phyloP scores from a whole-genome alignment of 1,140 invertebrate genomes.

The Ctenoplectra terminalis region DNA sequence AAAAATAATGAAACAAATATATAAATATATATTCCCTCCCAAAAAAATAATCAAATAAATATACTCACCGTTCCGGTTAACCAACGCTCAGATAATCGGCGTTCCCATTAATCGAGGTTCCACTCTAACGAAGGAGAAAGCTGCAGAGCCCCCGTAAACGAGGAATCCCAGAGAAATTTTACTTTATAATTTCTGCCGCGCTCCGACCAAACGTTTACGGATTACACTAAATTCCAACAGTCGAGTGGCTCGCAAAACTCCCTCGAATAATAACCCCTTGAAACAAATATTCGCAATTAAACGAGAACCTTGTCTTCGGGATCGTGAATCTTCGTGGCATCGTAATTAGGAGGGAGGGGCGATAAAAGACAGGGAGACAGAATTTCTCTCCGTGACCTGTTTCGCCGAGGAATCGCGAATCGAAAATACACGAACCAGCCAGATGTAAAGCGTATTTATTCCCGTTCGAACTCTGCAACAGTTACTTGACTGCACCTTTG shows the following conservation, averaged over 20 bases:
- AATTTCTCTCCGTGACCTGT: not conserved
- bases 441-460: not conserved
- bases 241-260: not conserved
- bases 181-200: not conserved
- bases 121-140: not conserved
- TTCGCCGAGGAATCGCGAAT: not conserved
- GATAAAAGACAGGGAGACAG: not conserved
- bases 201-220: not conserved
- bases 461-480: not conserved
- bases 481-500: not conserved
- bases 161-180: not conserved
- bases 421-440: not conserved
- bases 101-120: not conserved
- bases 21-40: no score
- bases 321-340: not conserved
- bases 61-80: no score
- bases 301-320: not conserved
- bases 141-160: not conserved
- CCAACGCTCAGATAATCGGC: not conserved
- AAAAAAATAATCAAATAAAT: no score
- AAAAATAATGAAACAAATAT: no score
- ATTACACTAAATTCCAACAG: constrained; percentile 4
- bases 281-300: constrained; percentile 12
- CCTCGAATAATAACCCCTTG: not conserved
- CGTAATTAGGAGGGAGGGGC: not conserved